Conservation (phyloP, 2,888 invertebrate genomes). For the Galeruca laticollis region DNA sequence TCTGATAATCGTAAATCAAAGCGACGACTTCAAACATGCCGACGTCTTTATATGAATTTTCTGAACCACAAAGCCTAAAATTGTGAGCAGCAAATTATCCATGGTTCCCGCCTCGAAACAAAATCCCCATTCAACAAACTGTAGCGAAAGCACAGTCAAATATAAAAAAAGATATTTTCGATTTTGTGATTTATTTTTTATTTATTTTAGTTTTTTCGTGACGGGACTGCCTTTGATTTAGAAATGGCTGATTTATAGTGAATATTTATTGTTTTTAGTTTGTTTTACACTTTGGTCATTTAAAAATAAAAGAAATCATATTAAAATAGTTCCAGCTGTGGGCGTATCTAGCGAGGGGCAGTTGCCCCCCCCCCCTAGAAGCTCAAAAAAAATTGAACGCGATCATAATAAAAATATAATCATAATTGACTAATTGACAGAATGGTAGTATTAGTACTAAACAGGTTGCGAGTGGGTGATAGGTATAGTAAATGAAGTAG, state of each 20-base stretch:
- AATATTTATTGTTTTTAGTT: background rate
- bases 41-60: constrained; percentile 53
- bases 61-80: constrained; percentile 59
- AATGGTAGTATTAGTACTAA: no score
- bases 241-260: background rate
- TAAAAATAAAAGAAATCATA: background rate
- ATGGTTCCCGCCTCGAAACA: constrained; percentile 57
- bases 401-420: no score
- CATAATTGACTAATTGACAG: no score
- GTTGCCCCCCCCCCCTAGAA: no score
- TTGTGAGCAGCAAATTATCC: constrained; percentile 59
- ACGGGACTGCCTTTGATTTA: background rate
- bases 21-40: constrained; percentile 55
- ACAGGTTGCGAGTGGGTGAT: no score
- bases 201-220: background rate
- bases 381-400: no score
- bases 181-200: background rate
- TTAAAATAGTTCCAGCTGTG: no score
- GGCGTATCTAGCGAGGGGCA: no score
- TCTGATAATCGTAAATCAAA: constrained; percentile 56
- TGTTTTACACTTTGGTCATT: background rate
- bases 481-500: no score
- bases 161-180: background rate
- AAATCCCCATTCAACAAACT: constrained; percentile 40
- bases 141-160: constrained; percentile 2